A percentile compares a stretch with the other conserved stretches of the same genome.
Evolutionary conservation across 1,140 invertebrate species (phyloP).

Genomic region (Panagrolaimus sp.): DNA sequence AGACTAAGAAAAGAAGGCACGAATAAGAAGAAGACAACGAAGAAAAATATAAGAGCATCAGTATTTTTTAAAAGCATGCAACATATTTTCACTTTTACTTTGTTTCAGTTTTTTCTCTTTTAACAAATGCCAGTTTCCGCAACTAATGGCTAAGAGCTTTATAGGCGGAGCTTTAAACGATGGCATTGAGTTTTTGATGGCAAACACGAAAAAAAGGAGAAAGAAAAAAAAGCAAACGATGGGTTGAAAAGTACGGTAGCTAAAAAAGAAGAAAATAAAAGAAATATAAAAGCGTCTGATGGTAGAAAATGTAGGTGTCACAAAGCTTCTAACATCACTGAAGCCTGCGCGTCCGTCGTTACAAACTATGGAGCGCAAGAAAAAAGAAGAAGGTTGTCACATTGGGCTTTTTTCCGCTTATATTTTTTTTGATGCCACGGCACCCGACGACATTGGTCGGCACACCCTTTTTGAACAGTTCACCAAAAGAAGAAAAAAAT

Average conservation of each 20-base stretch:
- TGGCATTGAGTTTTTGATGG: too few relatives aligned
- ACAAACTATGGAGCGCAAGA: neutral
- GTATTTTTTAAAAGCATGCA: too few relatives aligned
- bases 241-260: too few relatives aligned
- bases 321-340: neutral
- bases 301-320: too few relatives aligned
- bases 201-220: too few relatives aligned
- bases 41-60: too few relatives aligned
- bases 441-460: neutral
- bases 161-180: too few relatives aligned
- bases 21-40: too few relatives aligned
- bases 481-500: neutral
- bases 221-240: too few relatives aligned
- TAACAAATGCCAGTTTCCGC: conserved; percentile 2
- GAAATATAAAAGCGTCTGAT: too few relatives aligned
- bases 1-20: neutral
- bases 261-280: too few relatives aligned
- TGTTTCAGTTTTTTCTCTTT: neutral
- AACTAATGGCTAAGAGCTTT: neutral
- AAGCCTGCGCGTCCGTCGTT: conserved; percentile 1
- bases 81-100: too few relatives aligned
- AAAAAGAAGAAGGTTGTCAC: conserved; percentile 9
- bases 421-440: neutral
- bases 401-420: conserved; percentile 1
- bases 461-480: conserved; percentile 16